Percentiles rank a stretch among this genome's conserved stretches.
Evolutionary conservation across 2,113 vertebrate genomes (phyloP).

Genomic region (Cyprinodon variegatus): DNA sequence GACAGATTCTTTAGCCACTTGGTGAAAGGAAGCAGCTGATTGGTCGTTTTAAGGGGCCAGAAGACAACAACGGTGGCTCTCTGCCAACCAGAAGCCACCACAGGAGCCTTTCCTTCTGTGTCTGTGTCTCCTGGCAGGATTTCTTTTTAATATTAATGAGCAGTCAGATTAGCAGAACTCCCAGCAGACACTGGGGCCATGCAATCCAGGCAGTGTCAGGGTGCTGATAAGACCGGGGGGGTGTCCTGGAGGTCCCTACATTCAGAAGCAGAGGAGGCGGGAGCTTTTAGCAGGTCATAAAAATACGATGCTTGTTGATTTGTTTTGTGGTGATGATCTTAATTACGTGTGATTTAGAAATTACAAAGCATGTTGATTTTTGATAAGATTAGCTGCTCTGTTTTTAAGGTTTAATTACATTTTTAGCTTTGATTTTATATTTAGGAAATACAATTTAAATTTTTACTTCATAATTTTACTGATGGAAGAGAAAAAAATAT

Average conservation of each 20-base stretch:
- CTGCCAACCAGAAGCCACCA: constrained; percentile 15
- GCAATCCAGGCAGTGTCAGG: constrained; percentile 73
- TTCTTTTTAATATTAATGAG: constrained; percentile 76
- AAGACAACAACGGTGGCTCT: constrained; percentile 16
- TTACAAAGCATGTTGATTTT: too few relatives aligned
- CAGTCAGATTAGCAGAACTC: constrained; percentile 75
- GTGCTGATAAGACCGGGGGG: constrained; percentile 64
- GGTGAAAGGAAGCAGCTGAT: constrained; percentile 26
- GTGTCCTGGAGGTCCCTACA: neutral
- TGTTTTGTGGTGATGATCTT: too few relatives aligned
- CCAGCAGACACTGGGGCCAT: constrained; percentile 67
- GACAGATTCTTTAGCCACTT: constrained; percentile 21
- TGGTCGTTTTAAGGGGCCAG: constrained; percentile 19
- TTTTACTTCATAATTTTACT: too few relatives aligned
- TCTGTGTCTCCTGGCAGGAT: constrained; percentile 56
- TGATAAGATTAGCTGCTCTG: too few relatives aligned
- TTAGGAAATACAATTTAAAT: too few relatives aligned
- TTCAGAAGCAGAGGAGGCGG: too few relatives aligned
- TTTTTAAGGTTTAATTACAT: too few relatives aligned
- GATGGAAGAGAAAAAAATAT: too few relatives aligned
- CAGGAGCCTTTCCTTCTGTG: constrained; percentile 22
- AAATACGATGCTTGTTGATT: too few relatives aligned
- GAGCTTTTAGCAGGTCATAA: too few relatives aligned
- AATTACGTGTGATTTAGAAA: too few relatives aligned
- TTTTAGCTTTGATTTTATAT: too few relatives aligned